phyloP scores from a whole-genome alignment of 2,797 vertebrate species.

The Diplodus puntazzo region DNA sequence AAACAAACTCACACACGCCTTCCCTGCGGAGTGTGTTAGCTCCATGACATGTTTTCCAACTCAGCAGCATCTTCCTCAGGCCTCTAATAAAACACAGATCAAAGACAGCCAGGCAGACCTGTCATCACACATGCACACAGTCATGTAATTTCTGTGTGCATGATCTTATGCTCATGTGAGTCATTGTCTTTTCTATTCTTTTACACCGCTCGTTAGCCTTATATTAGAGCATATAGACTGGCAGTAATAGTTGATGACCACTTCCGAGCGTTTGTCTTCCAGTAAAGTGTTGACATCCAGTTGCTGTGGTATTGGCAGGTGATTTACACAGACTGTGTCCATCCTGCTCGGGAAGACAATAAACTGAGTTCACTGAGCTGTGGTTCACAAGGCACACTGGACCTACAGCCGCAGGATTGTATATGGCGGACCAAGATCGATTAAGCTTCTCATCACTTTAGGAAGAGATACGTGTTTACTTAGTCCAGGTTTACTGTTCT shows the following conservation, averaged over 20 bases:
- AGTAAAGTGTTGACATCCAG: conserved; percentile 27
- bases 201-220: conserved; percentile 36
- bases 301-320: conserved; percentile 23
- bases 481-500: conserved; percentile 5
- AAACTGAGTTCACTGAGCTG: conserved; percentile 14
- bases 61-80: conserved; percentile 79
- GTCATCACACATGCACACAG: conserved; percentile 68
- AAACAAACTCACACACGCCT: conserved; percentile 49
- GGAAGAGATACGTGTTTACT: conserved; percentile 35
- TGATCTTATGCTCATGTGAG: conserved; percentile 40
- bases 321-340: conserved; percentile 35
- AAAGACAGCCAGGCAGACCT: conserved; percentile 74
- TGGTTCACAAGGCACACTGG: conserved; percentile 7
- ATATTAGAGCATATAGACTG: not conserved
- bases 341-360: conserved; percentile 24
- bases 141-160: conserved; percentile 37
- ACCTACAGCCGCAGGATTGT: conserved; percentile 4
- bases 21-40: conserved; percentile 73
- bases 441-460: conserved; percentile 34
- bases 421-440: conserved; percentile 31
- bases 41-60: conserved; percentile 80
- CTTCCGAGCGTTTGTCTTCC: conserved; percentile 36
- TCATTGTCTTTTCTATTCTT: conserved; percentile 46
- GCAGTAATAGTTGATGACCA: conserved; percentile 34
- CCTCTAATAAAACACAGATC: conserved; percentile 84